Evolutionary conservation across 2,888 invertebrate genomes (phyloP).

Genomic region (Campopleginae sp.): DNA sequence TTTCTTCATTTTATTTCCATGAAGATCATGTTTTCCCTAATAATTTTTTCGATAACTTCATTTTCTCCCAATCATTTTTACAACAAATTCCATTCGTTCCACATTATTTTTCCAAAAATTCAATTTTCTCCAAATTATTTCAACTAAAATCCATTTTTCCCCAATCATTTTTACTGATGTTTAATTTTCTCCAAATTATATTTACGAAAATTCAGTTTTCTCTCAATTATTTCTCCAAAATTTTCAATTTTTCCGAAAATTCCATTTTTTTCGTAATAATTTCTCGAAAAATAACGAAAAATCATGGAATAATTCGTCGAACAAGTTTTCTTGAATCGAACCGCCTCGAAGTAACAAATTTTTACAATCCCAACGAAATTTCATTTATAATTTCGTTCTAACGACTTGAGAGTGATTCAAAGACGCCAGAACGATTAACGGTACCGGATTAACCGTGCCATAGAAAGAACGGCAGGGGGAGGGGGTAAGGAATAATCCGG

Average conservation of each 20-base stretch:
- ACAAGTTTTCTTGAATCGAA: not conserved
- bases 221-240: not conserved
- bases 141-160: too few relatives aligned
- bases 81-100: too few relatives aligned
- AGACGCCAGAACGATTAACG: conserved; percentile 2
- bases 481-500: not conserved
- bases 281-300: not conserved
- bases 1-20: too few relatives aligned
- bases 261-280: not conserved
- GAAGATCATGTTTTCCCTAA: too few relatives aligned
- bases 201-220: not conserved
- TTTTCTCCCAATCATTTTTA: not conserved
- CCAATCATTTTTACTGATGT: not conserved
- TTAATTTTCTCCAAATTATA: not conserved
- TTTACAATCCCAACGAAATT: not conserved
- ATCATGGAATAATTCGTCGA: not conserved
- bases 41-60: not conserved
- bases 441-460: not conserved
- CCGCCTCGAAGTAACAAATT: not conserved
- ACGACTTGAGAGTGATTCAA: not conserved
- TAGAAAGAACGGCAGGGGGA: not conserved
- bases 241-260: too few relatives aligned
- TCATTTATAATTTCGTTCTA: not conserved
- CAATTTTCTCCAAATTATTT: too few relatives aligned
- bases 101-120: too few relatives aligned